Evolutionary conservation across 1,140 invertebrate genomes (phyloP), one percentile per base, ranked within the genome.

Genomic region (Aphaenogaster rudis): DNA sequence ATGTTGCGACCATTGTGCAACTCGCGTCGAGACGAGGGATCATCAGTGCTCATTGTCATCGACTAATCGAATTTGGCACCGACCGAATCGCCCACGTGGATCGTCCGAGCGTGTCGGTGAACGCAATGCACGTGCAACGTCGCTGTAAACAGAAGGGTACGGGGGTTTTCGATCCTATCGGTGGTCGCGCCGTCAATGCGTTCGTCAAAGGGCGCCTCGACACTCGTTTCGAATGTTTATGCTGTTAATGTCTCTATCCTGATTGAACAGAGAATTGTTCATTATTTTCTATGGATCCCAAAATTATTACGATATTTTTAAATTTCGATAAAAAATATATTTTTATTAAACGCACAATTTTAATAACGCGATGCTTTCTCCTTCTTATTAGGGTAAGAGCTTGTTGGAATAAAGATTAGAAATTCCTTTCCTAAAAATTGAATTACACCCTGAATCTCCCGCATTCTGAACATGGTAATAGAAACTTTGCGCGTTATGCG

Each of bases 11-110:
- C 88, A 92, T 92, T 93, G 91, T 93, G 78, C 69, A 79, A 21
- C 17, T 69, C 87, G 88, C 88, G 86, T 88, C 88, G 89, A 89
- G 92, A 91, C 90, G 91, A 88, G 86, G 87, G 88, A 93, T 93
- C 92, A 92, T 93, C 93, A 92, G 92, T 88, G 89, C 87, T 93
- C 92, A 93, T 93, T 93, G 93, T 93, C 91, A 87, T 67, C 86
- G 88, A 89, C 93, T 93, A 92, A 93, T 93, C 92, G 92, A 92
- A 93, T 93, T 90, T 91, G 86, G 91, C 92, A 93, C 80, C 77
- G 88, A 90, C 72, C 91, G 91, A 93, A 88, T 91, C 86, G 78
- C 86, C 86, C 61, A 89, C 85, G 78, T 57, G 77, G 39, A 69
- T 86, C 80, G 64, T 15, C 39, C 86, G 57, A 71, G 63, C 69